Percentiles rank a stretch among this genome's conserved stretches.
Conservation (phyloP, 30 jellyfish, hydroid and myxozoan species). For the Pelagia noctiluca region DNA sequence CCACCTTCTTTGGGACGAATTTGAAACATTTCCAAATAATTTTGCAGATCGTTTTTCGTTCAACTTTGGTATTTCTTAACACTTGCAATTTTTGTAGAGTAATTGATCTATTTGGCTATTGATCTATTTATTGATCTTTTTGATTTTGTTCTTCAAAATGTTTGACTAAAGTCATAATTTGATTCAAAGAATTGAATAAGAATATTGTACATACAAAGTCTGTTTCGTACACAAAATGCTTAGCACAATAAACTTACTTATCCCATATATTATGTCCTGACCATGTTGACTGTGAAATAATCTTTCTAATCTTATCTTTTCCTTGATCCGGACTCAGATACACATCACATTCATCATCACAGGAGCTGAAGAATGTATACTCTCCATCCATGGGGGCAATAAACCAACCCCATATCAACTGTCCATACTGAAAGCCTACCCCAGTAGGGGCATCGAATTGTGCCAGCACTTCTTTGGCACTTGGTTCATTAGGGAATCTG, state of each 20-base stretch:
- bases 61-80: too few relatives aligned
- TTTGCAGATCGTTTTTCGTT: too few relatives aligned
- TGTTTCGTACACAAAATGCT: too few relatives aligned
- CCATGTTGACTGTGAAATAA: constrained; percentile 96
- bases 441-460: constrained; percentile 97
- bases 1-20: too few relatives aligned
- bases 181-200: too few relatives aligned
- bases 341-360: constrained; percentile 98
- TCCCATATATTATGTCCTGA: constrained; percentile 96
- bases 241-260: constrained; percentile 71
- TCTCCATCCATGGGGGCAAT: constrained; percentile 98
- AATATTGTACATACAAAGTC: too few relatives aligned
- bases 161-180: too few relatives aligned
- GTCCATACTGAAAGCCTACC: constrained; percentile 95
- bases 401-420: constrained; percentile 98
- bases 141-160: too few relatives aligned
- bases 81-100: too few relatives aligned
- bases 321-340: constrained; percentile 97
- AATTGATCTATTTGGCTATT: too few relatives aligned
- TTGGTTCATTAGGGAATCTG: constrained; percentile 97
- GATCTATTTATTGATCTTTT: too few relatives aligned
- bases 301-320: constrained; percentile 89
- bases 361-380: constrained; percentile 90
- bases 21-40: too few relatives aligned
- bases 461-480: constrained; percentile 86